Evolutionary conservation across 1,140 invertebrate species (phyloP).

Genomic region (Zaprionus inermis): DNA sequence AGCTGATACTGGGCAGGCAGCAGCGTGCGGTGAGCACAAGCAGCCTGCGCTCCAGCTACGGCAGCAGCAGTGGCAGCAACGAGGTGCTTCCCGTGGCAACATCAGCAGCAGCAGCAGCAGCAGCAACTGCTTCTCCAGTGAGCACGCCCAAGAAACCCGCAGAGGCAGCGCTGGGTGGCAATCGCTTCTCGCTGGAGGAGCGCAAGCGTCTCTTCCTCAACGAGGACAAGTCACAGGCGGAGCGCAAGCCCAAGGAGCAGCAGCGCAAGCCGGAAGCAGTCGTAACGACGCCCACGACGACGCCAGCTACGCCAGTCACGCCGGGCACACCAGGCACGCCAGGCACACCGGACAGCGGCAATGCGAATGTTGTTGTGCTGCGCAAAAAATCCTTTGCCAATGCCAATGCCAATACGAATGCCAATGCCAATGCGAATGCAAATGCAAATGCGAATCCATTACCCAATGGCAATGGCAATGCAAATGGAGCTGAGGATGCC

Average conservation of each 20-base stretch:
- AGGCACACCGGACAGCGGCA: slow-evolving; percentile 17
- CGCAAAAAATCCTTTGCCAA: slow-evolving; percentile 85
- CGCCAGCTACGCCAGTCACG: slow-evolving; percentile 26
- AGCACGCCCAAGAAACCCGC: slow-evolving; percentile 10
- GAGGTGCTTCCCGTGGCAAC: slow-evolving; percentile 34
- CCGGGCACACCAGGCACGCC: slow-evolving; percentile 24
- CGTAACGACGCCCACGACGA: slow-evolving; percentile 19
- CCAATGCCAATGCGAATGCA: slow-evolving; percentile 2
- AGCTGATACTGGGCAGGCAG: slow-evolving; percentile 69
- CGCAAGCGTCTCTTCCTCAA: slow-evolving; percentile 72
- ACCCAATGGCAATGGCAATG: background rate
- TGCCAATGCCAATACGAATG: slow-evolving; percentile 31
- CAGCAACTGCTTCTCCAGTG: background rate
- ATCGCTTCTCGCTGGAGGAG: slow-evolving; percentile 73
- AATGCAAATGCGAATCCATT: slow-evolving; percentile 20
- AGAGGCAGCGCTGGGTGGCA: slow-evolving; percentile 17
- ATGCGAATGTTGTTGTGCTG: slow-evolving; percentile 83
- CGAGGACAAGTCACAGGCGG: slow-evolving; percentile 64
- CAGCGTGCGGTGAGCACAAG: slow-evolving; percentile 56
- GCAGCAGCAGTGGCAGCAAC: slow-evolving; percentile 23
- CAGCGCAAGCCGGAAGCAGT: slow-evolving; percentile 41
- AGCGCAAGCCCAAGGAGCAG: slow-evolving; percentile 69
- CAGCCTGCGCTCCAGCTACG: slow-evolving; percentile 58
- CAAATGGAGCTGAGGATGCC: slow-evolving; percentile 85
- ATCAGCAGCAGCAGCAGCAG: background rate